Evolutionary conservation across 2,888 invertebrate species (phyloP), one percentile per base, ranked within the genome.

Genomic region (Andrena flavipes): DNA sequence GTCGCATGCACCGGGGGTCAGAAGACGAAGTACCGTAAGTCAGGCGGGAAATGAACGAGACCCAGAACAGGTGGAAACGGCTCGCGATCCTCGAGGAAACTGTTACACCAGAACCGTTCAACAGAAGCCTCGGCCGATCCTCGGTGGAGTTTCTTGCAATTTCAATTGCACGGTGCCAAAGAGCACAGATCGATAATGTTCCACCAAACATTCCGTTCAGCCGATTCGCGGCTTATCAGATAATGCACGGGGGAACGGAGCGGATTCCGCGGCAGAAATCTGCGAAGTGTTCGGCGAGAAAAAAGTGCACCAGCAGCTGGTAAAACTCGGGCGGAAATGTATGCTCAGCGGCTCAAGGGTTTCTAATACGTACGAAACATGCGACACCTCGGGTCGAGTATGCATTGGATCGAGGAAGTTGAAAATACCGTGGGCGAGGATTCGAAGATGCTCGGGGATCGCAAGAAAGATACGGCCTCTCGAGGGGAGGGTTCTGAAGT

Each of bases 11-110:
- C 74, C 74, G 64, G 76, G 78, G 80, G 78, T 77, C 75, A 82
- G 64, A 84, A 83, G 85, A 82, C 70, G 56, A 65, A 75, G 77
- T 69, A 68, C 70, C 76, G 74, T 48, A 76, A 81, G 62, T 68
- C 74, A 79, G 48, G 71, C 72, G 75, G 76, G 56, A 84, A 84
- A 82, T 73, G 71, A 76, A 79, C 56, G 74, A 76, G 76, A 69
- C 62, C 64, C 70, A 49, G 78, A 69, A 49, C 42, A 64, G 72
- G 59, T 64, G 64, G 69, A 56, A 76, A 83, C 64, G 35, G 48
- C 16, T 51, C 56, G 62, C 69, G 68, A 56, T 68, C 33, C 69
- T 64, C 42, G 70, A 49, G 60, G 6, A 48, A 51, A 67, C 13
- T 48, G 2, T 23, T 8, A 16, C 48, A 1, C n/a, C 16, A 13